Percentiles rank a stretch among this genome's conserved stretches.
Conservation (phyloP, 1,140 invertebrate species). For the Melitaea cinxia region DNA sequence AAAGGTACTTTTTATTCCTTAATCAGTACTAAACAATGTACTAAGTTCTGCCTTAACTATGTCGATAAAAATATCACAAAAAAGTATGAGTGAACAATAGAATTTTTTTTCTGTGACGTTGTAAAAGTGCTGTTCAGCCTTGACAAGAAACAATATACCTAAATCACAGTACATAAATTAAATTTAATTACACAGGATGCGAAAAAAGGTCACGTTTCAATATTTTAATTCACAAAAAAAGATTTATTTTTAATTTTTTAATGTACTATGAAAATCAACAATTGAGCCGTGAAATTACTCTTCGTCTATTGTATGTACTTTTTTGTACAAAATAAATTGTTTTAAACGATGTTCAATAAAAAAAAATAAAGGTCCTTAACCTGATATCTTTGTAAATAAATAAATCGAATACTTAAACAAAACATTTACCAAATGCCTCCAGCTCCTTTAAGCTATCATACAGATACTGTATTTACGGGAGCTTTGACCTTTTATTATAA, state of each 20-base stretch:
- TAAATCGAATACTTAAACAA: slow-evolving; percentile 17
- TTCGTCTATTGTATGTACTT: background rate
- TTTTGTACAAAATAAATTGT: background rate
- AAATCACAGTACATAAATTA: slow-evolving; percentile 14
- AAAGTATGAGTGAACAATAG: background rate
- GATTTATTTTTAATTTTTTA: background rate
- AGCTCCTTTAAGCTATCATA: slow-evolving; percentile 16
- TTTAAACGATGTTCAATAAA: background rate
- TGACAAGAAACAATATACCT: slow-evolving; percentile 16
- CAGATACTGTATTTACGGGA: slow-evolving; percentile 17
- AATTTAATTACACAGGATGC: slow-evolving; percentile 26
- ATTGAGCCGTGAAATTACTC: slow-evolving; percentile 11
- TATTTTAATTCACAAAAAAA: background rate
- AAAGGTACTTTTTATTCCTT: background rate
- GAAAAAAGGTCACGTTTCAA: slow-evolving; percentile 27
- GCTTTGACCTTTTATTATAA: slow-evolving; percentile 31
- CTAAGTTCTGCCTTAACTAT: background rate
- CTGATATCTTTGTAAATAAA: slow-evolving; percentile 2
- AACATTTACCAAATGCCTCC: slow-evolving; percentile 26
- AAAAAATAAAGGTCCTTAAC: background rate
- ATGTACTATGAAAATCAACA: slow-evolving; percentile 7
- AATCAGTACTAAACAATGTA: background rate
- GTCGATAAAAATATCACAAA: background rate
- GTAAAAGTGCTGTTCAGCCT: slow-evolving; percentile 14
- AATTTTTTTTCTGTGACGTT: background rate